A percentile compares a stretch with the other conserved stretches of the same genome.
phyloP scores from a whole-genome alignment of 2,113 vertebrate genomes.

The Callospermophilus lateralis region DNA sequence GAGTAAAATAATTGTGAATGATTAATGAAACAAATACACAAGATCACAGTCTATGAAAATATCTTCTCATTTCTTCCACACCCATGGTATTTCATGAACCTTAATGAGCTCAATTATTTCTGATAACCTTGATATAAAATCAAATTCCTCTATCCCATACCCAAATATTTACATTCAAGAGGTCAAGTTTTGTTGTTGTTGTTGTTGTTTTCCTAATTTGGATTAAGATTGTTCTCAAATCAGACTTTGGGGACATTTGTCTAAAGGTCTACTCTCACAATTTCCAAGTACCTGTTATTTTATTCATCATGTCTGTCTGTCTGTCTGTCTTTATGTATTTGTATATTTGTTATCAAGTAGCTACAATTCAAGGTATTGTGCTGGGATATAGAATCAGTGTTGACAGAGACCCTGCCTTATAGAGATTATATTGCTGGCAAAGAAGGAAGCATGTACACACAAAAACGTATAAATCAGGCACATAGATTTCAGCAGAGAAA shows the following conservation, averaged over 20 bases:
- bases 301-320: not conserved
- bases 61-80: not conserved
- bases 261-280: not conserved
- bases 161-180: not conserved
- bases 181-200: not conserved
- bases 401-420: not conserved
- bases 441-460: not conserved
- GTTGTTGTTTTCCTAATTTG: not conserved
- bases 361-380: not conserved
- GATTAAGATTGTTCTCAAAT: not conserved
- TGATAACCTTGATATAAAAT: not conserved
- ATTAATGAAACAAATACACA: not conserved
- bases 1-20: not conserved
- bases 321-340: not conserved
- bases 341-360: not conserved
- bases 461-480: not conserved
- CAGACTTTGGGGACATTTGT: not conserved
- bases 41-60: not conserved
- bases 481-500: not conserved
- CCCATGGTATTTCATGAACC: not conserved
- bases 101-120: not conserved
- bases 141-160: not conserved
- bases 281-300: not conserved
- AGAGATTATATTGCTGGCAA: not conserved
- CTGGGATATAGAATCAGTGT: not conserved